Evolutionary conservation across 2,113 vertebrate genomes (phyloP), one percentile per base, ranked within the genome.

Genomic region (Neodon shergylaensis): DNA sequence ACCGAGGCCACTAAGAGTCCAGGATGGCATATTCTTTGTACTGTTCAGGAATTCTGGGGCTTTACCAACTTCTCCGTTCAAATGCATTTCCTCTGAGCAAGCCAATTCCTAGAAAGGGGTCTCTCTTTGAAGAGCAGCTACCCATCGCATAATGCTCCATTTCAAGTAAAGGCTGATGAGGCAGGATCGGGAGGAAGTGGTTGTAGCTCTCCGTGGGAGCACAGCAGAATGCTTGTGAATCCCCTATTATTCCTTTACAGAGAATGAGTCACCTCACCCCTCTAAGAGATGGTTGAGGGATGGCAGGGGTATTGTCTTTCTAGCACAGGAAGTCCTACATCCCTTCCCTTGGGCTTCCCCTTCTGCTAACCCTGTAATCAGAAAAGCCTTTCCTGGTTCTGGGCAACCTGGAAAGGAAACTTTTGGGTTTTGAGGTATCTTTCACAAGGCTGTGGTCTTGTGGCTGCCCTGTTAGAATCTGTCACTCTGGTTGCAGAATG

Each of bases 371-470:
- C 88, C 47, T 94, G 33, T 79, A n/a, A 92, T 90, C 65, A 47
- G 33, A 90, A 83, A 79, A 44, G 7, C 7, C 33, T 73, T 95
- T 7, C 49, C 3, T 79, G 84, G 95, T 42, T 82, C 24, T 82
- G 91, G 87, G 39, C 7, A 7, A 39, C 83, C 21, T 14, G 78
- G 44, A 72, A 90, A 49, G 68, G 47, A 82, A 7, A 66, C 21
- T 28, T 61, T 33, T 68, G 66, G 36, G 22, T 89, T 95, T 94
- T 58, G 79, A 77, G 26, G 21, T n/a, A 42, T 65, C 78, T 92
- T 95, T 93, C 39, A 44, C 42, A 94, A 70, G 39, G 33, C 61
- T n/a, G 31, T 44, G 39, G 84, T 66, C 79, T 92, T 54, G 77
- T 47, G 54, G 49, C 63, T 94, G 13, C 47, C 24, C 26, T 81